Percentiles rank a stretch among this genome's conserved stretches.
Evolutionary conservation across 2,888 invertebrate genomes (phyloP).

Genomic region (Barypeithes pellucidus): DNA sequence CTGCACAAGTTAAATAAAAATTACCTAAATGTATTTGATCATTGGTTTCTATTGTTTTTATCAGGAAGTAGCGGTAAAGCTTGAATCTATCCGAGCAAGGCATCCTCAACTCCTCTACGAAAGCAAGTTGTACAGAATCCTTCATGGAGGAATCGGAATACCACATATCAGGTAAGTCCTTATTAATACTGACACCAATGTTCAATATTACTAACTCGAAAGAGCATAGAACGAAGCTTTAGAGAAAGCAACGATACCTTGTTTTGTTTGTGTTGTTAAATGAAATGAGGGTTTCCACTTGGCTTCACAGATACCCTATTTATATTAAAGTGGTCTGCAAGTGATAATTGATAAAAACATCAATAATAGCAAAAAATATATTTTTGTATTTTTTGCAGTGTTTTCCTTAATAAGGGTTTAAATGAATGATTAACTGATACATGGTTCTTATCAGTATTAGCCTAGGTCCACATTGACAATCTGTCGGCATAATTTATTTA

Average conservation of each 20-base stretch:
- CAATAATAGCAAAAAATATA: not conserved
- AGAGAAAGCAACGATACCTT: too few relatives aligned
- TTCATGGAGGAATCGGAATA: slow-evolving; percentile 97
- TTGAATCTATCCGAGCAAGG: slow-evolving; percentile 96
- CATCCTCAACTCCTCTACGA: slow-evolving; percentile 99
- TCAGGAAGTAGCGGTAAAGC: slow-evolving; percentile 98
- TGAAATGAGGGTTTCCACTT: too few relatives aligned
- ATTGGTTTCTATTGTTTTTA: slow-evolving; percentile 39
- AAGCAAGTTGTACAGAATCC: slow-evolving; percentile 98
- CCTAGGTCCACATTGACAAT: too few relatives aligned
- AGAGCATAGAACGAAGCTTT: too few relatives aligned
- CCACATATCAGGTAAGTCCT: slow-evolving; percentile 90
- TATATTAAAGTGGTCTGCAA: not conserved
- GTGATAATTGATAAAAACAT: not conserved
- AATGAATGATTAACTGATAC: too few relatives aligned
- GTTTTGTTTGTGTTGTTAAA: too few relatives aligned
- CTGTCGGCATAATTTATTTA: too few relatives aligned
- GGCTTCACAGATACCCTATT: not conserved
- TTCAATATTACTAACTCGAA: not conserved
- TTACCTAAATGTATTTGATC: not conserved
- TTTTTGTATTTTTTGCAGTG: not conserved
- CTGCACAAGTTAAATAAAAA: slow-evolving; percentile 1
- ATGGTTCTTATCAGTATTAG: too few relatives aligned
- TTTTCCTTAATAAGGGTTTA: too few relatives aligned
- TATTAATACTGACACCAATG: not conserved